Conservation (phyloP, 2,113 vertebrate genomes). For the Puma concolor region DNA sequence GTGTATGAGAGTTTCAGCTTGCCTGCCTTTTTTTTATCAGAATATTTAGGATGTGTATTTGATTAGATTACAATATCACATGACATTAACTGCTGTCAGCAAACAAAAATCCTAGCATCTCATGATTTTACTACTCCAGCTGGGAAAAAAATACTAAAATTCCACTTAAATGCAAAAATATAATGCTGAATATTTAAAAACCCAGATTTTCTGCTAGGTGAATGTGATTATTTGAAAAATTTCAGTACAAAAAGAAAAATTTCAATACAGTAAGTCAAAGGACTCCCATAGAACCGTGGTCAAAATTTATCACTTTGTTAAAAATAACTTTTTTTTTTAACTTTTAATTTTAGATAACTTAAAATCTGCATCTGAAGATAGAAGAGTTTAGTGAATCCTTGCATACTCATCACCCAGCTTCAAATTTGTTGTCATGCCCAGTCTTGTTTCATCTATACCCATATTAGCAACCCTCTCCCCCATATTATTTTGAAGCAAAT, state of each 20-base stretch:
- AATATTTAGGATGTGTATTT: background rate
- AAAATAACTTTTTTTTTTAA: background rate
- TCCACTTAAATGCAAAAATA: background rate
- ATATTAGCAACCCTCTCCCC: background rate
- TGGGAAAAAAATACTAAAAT: slow-evolving; percentile 1
- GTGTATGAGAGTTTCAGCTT: background rate
- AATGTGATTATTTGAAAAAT: slow-evolving; percentile 3
- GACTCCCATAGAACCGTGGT: background rate
- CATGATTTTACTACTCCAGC: background rate
- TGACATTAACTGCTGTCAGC: background rate
- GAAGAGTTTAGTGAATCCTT: background rate
- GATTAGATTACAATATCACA: background rate
- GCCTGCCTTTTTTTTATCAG: background rate
- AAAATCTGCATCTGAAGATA: background rate
- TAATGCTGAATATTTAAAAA: background rate
- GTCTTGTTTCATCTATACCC: background rate
- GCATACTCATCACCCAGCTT: background rate
- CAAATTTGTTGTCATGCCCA: background rate
- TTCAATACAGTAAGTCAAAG: background rate
- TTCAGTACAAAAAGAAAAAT: background rate
- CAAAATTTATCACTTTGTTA: slow-evolving; percentile 14
- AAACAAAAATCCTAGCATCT: background rate
- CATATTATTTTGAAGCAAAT: slow-evolving; percentile 1
- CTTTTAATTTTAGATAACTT: slow-evolving; percentile 25
- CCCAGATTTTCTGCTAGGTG: background rate